Conservation (phyloP, 1,140 invertebrate species). For the Akabosia matsudoensis region DNA sequence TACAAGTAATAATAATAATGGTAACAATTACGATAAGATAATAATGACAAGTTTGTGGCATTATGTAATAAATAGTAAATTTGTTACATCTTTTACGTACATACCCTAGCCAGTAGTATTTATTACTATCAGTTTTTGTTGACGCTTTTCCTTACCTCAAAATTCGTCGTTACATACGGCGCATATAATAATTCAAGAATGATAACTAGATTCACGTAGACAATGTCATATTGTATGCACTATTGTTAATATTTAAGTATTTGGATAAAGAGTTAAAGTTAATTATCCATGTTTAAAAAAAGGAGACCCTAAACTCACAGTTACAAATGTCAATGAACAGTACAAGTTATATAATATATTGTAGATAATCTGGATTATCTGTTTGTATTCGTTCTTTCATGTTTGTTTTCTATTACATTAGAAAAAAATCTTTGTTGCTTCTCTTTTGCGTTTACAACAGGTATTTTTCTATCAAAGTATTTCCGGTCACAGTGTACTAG, state of each 20-base stretch:
- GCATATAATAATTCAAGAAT: not conserved
- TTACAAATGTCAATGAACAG: not conserved
- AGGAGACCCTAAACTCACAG: not conserved
- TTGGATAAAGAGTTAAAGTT: too few species aligned
- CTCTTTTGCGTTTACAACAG: too few species aligned
- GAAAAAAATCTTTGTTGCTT: not conserved
- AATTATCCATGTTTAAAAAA: not conserved
- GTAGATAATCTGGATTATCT: not conserved
- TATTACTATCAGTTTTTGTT: conserved; percentile 1
- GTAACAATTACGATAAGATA: not conserved
- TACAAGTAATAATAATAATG: not conserved
- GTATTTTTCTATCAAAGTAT: too few species aligned
- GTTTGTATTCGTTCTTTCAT: not conserved
- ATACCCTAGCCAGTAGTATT: not conserved
- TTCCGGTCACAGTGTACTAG: too few species aligned
- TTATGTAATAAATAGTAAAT: not conserved
- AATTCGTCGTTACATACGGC: not conserved
- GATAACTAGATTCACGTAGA: not conserved
- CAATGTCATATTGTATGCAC: not conserved
- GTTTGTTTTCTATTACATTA: not conserved
- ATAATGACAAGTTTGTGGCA: not conserved
- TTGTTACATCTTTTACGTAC: not conserved
- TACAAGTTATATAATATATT: not conserved
- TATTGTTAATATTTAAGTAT: too few species aligned
- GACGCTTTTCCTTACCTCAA: not conserved